Evolutionary conservation across 2,113 vertebrate species (phyloP).

Genomic region (Silurus asotus): DNA sequence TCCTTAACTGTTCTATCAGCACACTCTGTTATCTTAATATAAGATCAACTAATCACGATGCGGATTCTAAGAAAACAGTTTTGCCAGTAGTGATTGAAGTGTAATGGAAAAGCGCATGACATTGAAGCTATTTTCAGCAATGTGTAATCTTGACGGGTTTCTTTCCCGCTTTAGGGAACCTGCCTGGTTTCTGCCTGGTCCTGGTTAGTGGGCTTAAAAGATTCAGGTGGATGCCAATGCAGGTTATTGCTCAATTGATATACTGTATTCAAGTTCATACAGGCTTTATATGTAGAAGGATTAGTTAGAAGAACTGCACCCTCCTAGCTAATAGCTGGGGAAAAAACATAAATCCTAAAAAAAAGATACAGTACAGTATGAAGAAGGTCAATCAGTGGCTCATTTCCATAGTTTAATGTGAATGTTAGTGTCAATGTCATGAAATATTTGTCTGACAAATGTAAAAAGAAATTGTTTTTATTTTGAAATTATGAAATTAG

Average conservation of each 20-base stretch:
- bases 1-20: not conserved
- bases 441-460: not conserved
- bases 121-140: not conserved
- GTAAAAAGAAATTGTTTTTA: not conserved
- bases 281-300: constrained; percentile 40
- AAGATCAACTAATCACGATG: not conserved
- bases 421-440: too few relatives aligned
- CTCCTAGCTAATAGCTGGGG: constrained; percentile 50
- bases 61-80: constrained; percentile 1
- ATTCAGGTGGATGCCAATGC: constrained; percentile 17
- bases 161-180: constrained; percentile 25
- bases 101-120: not conserved
- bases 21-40: not conserved
- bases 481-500: not conserved
- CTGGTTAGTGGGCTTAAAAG: constrained; percentile 9
- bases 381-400: not conserved
- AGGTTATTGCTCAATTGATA: constrained; percentile 36
- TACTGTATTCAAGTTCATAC: constrained; percentile 56
- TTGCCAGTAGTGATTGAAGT: not conserved
- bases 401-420: not conserved
- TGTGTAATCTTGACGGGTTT: not conserved
- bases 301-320: constrained; percentile 42
- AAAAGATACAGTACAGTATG: not conserved
- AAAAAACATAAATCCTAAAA: constrained; percentile 17
- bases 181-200: not conserved